Evolutionary conservation across 2,888 invertebrate species (phyloP).

Genomic region (Chrysolina haemoptera): DNA sequence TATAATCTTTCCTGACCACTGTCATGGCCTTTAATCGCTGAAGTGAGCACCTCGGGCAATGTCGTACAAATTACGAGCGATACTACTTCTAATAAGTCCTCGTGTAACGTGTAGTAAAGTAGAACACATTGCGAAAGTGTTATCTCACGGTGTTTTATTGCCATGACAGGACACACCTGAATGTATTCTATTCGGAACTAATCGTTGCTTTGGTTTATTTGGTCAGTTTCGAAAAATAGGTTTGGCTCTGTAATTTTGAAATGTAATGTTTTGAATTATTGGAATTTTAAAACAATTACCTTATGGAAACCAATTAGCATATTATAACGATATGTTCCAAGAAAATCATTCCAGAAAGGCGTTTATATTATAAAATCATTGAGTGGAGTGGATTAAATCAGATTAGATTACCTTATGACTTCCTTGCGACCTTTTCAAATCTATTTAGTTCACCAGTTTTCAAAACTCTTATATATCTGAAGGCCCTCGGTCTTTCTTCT

Average conservation of each 20-base stretch:
- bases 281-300: background rate
- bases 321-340: background rate
- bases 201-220: constrained; percentile 14
- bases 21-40: constrained; percentile 42
- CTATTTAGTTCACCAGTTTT: no score
- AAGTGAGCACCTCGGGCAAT: constrained; percentile 46
- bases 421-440: no score
- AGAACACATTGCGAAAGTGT: constrained; percentile 49
- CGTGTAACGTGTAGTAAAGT: constrained; percentile 36
- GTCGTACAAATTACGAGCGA: constrained; percentile 30
- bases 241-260: constrained; percentile 28
- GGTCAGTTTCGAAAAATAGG: constrained; percentile 29
- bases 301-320: constrained; percentile 12
- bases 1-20: constrained; percentile 29
- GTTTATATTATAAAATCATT: background rate
- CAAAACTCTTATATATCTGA: no score
- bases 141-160: constrained; percentile 39
- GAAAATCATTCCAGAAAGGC: no score
- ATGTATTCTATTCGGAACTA: constrained; percentile 15
- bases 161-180: constrained; percentile 47
- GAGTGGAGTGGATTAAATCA: background rate
- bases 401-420: background rate
- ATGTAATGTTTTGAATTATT: constrained; percentile 8
- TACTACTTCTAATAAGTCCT: constrained; percentile 37
- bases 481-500: no score